Base-by-base conservation (phyloP, 2,797 vertebrate species). In the Agapornis canus region DNA sequence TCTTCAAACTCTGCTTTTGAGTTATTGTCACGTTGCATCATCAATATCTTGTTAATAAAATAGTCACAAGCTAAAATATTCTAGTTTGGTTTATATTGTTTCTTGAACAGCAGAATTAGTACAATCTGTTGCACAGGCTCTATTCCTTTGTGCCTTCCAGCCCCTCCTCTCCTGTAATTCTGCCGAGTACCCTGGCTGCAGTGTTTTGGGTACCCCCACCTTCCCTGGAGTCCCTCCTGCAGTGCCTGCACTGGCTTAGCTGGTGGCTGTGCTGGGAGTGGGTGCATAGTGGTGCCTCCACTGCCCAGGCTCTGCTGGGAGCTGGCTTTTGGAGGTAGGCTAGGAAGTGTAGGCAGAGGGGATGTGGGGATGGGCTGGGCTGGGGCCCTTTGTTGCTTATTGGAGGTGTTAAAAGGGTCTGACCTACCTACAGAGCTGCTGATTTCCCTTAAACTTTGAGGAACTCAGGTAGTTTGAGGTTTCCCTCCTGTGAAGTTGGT, bases 281-380 rank as follows among this genome's bases (percentile, higher is more conserved):
- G 9, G 21, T 0, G 6, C 4, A 0, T 7, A 39, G 57, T 3
- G 20, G 47, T 20, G 39, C 6, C 0, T 26, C 23, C 21, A 1
- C 45, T 35, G 32, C 29, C 26, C 7, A 1, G 35, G 29, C 57
- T 63, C 39, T n/a, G 35, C 60, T 7, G 10, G 7, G 42, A 63
- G n/a, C 39, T 29, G 43, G 14, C 14, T 25, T 20, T n/a, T 15
- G 39, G 37, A 4, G 48, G 15, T 21, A 3, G 45, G 16, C 14
- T 20, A 3, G 31, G 76, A 23, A 14, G 43, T 21, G 37, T 5
- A 10, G 23, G 61, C 32, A 15, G 61, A 3, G 13, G 37, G 48
- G 23, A 3, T 3, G 6, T 27, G 37, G 81, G 40, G 6, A 4
- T 8, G 68, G n/a, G 15, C 45, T 35, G 70, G 11, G 40, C 52